These are phyloP conservation scores for Neodiprion lecontei DNA, from an alignment of 1,140 invertebrate species.

Conservation along the genomic window DNA sequence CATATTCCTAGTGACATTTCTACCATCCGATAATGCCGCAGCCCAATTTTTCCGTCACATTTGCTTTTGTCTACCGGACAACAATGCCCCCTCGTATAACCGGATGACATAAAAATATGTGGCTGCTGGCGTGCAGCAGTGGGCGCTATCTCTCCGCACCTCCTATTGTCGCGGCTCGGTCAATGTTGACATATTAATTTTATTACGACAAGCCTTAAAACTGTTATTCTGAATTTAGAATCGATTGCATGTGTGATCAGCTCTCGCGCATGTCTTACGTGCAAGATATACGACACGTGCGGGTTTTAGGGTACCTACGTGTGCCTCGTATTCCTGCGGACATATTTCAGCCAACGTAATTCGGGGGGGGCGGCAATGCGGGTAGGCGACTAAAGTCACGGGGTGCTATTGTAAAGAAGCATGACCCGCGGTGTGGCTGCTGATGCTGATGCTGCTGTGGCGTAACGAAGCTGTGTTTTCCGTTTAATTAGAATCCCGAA, in stretches of 20 bases:
- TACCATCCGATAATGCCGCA: slow-evolving; percentile 18
- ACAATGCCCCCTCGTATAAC: slow-evolving; percentile 57
- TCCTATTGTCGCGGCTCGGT: not conserved
- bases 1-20: slow-evolving; percentile 18
- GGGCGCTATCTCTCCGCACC: slow-evolving; percentile 23
- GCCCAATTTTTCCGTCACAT: slow-evolving; percentile 61
- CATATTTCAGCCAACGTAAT: no score
- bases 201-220: no score
- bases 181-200: not conserved
- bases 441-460: not conserved
- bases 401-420: not conserved
- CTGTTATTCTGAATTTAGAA: no score
- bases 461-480: slow-evolving; percentile 39
- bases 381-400: not conserved
- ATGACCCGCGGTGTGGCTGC: slow-evolving; percentile 17
- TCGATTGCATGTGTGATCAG: no score
- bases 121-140: not conserved
- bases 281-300: no score
- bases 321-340: no score
- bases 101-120: slow-evolving; percentile 62
- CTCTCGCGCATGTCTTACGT: no score
- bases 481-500: slow-evolving; percentile 53
- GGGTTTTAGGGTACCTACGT: no score
- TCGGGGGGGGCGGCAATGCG: no score
- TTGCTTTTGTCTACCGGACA: slow-evolving; percentile 62